Conservation (phyloP, 92 coral and sea anemone genomes). For the Zoanthus sansibaricus region DNA sequence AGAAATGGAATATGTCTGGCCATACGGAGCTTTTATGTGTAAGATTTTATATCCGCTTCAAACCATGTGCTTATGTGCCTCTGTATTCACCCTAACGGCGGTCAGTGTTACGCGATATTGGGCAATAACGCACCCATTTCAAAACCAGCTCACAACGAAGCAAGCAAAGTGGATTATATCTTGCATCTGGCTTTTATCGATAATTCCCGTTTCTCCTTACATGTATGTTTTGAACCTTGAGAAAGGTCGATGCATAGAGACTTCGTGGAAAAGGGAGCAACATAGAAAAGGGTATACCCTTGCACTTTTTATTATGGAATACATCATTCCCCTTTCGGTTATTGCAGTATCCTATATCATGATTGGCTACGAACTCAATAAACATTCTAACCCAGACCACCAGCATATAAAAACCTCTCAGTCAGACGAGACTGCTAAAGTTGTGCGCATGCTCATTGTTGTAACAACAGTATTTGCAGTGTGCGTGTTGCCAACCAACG, state of each 20-base stretch:
- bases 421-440: constrained; percentile 85
- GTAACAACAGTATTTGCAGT: constrained; percentile 87
- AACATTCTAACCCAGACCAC: constrained; percentile 65
- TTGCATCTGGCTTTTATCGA: constrained; percentile 75
- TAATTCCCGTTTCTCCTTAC: constrained; percentile 88
- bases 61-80: constrained; percentile 86
- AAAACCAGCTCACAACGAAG: constrained; percentile 75
- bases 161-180: constrained; percentile 76
- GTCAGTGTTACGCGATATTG: constrained; percentile 92
- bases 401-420: constrained; percentile 68
- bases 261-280: constrained; percentile 57
- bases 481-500: constrained; percentile 84
- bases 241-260: constrained; percentile 68
- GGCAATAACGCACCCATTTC: constrained; percentile 92
- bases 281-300: constrained; percentile 84
- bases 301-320: constrained; percentile 72
- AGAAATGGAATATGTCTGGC: constrained; percentile 90
- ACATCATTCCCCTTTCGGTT: constrained; percentile 77
- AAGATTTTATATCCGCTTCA: constrained; percentile 90
- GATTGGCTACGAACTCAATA: constrained; percentile 81
- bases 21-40: constrained; percentile 96
- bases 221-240: constrained; percentile 67
- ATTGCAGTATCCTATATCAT: constrained; percentile 77
- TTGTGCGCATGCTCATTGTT: constrained; percentile 85
- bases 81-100: constrained; percentile 91